phyloP scores from a whole-genome alignment of 1,140 invertebrate species.

The Drosophila sproati region DNA sequence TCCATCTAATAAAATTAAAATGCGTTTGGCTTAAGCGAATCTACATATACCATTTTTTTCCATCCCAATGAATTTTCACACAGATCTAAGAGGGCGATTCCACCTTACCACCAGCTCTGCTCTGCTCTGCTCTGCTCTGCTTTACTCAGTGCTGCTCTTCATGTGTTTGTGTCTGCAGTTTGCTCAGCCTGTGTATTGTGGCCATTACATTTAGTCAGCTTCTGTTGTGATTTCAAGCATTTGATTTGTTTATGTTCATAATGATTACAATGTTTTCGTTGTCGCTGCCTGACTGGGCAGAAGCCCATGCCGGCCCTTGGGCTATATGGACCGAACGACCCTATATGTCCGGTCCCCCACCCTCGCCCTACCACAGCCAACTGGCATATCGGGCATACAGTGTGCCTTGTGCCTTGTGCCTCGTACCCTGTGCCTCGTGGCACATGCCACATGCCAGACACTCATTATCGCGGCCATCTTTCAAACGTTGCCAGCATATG shows the following conservation, averaged over 20 bases:
- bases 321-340: background rate
- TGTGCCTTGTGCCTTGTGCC: background rate
- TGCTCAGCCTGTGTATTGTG: background rate
- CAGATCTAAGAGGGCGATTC: no score
- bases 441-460: slow-evolving; percentile 2
- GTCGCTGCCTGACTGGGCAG: slow-evolving; percentile 16
- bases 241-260: slow-evolving; percentile 80
- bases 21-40: no score
- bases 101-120: background rate
- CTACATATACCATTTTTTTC: no score
- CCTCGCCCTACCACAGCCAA: background rate
- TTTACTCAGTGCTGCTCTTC: background rate
- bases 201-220: slow-evolving; percentile 25
- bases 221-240: slow-evolving; percentile 41
- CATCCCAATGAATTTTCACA: no score
- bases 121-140: background rate
- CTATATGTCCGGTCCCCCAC: no score
- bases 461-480: slow-evolving; percentile 76
- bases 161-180: background rate
- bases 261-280: slow-evolving; percentile 75
- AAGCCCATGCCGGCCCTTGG: background rate
- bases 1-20: no score
- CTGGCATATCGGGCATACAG: slow-evolving; percentile 20
- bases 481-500: slow-evolving; percentile 74
- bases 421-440: background rate